These are phyloP conservation scores for Melopsittacus undulatus DNA, from an alignment of 2,797 vertebrate genomes.

Conservation along the genomic window DNA sequence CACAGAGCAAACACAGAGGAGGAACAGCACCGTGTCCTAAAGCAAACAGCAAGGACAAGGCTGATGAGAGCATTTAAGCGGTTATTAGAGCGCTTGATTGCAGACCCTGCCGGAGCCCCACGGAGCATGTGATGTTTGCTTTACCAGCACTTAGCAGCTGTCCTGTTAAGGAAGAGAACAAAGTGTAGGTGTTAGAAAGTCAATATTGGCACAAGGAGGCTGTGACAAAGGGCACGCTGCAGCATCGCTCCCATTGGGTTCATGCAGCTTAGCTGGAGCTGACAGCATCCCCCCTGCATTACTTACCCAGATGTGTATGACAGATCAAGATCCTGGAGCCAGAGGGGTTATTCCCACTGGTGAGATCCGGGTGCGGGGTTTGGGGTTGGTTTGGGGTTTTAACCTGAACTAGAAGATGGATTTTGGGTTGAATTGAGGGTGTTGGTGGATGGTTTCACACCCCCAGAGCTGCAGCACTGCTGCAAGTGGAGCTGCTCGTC, in stretches of 20 bases:
- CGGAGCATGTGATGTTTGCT: constrained; percentile 79
- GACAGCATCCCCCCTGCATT: not conserved
- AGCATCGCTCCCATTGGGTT: fast-evolving
- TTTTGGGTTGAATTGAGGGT: not conserved
- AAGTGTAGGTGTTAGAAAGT: constrained; percentile 70
- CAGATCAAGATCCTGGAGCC: constrained; percentile 11
- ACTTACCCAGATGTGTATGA: not conserved
- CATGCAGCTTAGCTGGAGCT: not conserved
- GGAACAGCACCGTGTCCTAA: constrained; percentile 62
- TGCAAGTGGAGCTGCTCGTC: not conserved
- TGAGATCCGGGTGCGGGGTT: not conserved
- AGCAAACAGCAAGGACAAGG: constrained; percentile 73
- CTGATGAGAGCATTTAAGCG: constrained; percentile 74
- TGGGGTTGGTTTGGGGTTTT: not conserved
- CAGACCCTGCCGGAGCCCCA: constrained; percentile 57
- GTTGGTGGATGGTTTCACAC: not conserved
- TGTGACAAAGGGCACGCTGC: not conserved
- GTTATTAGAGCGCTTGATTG: constrained; percentile 71
- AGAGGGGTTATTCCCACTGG: not conserved
- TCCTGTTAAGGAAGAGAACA: constrained; percentile 75
- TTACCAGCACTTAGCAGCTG: constrained; percentile 77
- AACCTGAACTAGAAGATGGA: not conserved
- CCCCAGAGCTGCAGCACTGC: not conserved
- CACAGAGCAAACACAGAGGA: constrained; percentile 33
- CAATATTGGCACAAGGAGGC: constrained; percentile 81